phyloP scores from a whole-genome alignment of 2,888 invertebrate species.

The Branchellion lobata region DNA sequence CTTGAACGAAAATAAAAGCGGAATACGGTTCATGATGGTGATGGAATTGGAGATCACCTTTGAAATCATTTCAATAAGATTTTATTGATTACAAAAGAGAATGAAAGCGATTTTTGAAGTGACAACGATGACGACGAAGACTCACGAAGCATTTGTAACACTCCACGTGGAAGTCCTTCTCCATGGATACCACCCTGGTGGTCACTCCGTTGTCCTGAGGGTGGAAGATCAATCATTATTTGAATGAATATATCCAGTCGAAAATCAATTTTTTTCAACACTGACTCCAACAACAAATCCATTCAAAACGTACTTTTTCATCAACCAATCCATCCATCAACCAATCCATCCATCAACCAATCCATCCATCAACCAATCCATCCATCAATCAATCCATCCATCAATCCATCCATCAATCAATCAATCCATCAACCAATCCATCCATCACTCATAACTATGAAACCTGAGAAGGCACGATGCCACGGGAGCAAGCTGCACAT shows the following conservation, averaged over 20 bases:
- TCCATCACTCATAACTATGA: no score
- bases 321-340: background rate
- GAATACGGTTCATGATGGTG: no score
- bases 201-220: constrained; percentile 92
- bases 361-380: background rate
- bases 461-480: constrained; percentile 83
- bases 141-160: constrained; percentile 90
- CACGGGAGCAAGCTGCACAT: constrained; percentile 94
- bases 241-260: background rate
- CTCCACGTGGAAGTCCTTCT: constrained; percentile 96
- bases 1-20: no score
- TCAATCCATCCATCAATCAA: background rate
- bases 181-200: constrained; percentile 97
- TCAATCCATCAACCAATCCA: background rate
- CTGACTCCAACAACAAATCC: no score
- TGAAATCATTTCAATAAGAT: no score
- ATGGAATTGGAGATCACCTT: no score
- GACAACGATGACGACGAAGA: no score
- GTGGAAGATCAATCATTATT: background rate
- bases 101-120: no score
- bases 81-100: no score
- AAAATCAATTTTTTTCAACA: background rate
- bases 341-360: background rate
- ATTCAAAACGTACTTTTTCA: no score
- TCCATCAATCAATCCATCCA: no score